Percentiles rank a stretch among this genome's conserved stretches.
Conservation (phyloP, 2,888 invertebrate genomes). For the Branchellion lobata region DNA sequence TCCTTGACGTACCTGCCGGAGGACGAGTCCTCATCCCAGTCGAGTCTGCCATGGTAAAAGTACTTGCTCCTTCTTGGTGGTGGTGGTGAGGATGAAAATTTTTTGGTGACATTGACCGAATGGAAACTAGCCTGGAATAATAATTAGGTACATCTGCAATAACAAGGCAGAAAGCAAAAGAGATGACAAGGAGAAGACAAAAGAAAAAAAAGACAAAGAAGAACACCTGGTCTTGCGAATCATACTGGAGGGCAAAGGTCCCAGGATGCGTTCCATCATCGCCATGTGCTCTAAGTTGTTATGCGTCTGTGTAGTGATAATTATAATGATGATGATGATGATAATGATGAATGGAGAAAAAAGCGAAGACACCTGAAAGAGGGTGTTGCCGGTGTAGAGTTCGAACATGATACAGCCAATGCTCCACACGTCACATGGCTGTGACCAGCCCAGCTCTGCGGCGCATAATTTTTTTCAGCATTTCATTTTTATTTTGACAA, state of each 20-base stretch:
- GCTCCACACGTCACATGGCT: conserved; percentile 45
- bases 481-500: no score
- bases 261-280: conserved; percentile 45
- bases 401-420: conserved; percentile 46
- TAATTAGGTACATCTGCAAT: neutral
- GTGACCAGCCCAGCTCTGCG: conserved; percentile 45
- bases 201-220: neutral
- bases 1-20: conserved; percentile 39
- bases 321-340: neutral
- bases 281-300: conserved; percentile 45
- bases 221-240: conserved; percentile 38
- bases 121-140: neutral
- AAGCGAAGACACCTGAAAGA: conserved; percentile 35
- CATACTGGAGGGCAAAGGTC: conserved; percentile 36
- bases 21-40: conserved; percentile 40
- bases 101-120: neutral
- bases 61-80: conserved; percentile 33
- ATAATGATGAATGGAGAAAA: no score
- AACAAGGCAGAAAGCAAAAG: neutral
- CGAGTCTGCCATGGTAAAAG: conserved; percentile 35
- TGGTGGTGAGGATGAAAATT: neutral
- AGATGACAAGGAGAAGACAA: neutral
- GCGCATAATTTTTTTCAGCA: no score
- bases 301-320: conserved; percentile 45
- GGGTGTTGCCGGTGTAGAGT: conserved; percentile 43